Evolutionary conservation across 2,113 vertebrate genomes (phyloP), one percentile per base, ranked within the genome.

Genomic region (Amphiprion ocellaris): DNA sequence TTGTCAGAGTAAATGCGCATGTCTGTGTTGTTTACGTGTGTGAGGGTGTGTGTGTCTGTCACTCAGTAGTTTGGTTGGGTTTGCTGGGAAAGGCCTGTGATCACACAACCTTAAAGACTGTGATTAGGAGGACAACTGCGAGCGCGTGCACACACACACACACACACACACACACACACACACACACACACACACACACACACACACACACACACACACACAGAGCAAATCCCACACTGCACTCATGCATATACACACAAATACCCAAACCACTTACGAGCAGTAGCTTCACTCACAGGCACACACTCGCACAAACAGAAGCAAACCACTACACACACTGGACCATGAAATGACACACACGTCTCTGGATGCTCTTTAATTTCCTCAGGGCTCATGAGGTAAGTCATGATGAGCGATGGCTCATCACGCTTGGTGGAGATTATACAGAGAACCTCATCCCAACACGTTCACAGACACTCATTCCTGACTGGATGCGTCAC

Each of bases 81-180:
- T 79, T 62, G 60, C 84, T 73, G 56, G 19, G 44, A 41, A 73
- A 85, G 76, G 82, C 76, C 82, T 89, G 83, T 92, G 87, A 92
- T 92, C 87, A 89, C 28, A 81, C 54, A 71, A 49, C 52, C 68
- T 77, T 89, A 93, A 93, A 89, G 84, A 89, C 92, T 81, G 86
- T 92, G 82, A 92, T 92, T 91, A 86, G 46, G n/a, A 69, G 21
- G 56, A 77, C 66, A 56, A 61, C 64, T 66, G 44, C 44, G 47
- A 39, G 49, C 61, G 37, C 62, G 37, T 15, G 59, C 47, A 72
- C 55, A 52, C 58, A 56, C 17, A 23, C 46, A 80, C 49, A 59
- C 63, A 76, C 44, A 26, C 59, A 69, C 39, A 49, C 37, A 44
- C 23, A 70, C 30, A 50, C 58, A 47, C 44, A 47, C 6, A 47